These are phyloP conservation scores for Sericinus montela DNA, from an alignment of 2,888 invertebrate species.

Conservation along the genomic window DNA sequence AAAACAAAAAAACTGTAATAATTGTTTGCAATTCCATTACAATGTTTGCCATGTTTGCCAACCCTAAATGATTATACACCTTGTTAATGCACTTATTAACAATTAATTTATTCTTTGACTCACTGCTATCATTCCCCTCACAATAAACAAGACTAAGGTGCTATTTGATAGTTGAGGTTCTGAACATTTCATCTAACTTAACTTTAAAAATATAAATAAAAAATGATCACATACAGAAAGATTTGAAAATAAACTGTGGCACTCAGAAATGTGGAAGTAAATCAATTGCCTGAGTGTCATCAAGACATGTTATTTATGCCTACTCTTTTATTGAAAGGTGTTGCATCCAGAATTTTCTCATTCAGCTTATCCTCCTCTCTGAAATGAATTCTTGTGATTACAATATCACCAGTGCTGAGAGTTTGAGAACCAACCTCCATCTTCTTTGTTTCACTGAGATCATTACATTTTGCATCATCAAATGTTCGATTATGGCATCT, in stretches of 20 bases:
- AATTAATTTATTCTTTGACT: slow-evolving; percentile 62
- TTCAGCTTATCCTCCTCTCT: slow-evolving; percentile 71
- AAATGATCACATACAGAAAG: slow-evolving; percentile 61
- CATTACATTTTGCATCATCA: slow-evolving; percentile 60
- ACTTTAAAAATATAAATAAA: slow-evolving; percentile 49
- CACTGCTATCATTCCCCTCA: slow-evolving; percentile 50
- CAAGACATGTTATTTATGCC: slow-evolving; percentile 70
- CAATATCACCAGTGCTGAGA: slow-evolving; percentile 94
- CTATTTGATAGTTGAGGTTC: slow-evolving; percentile 29
- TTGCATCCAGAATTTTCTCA: slow-evolving; percentile 69
- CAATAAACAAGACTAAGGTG: slow-evolving; percentile 39
- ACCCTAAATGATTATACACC: slow-evolving; percentile 57
- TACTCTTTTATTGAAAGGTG: slow-evolving; percentile 59
- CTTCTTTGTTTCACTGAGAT: slow-evolving; percentile 69
- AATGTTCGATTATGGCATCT: slow-evolving; percentile 75
- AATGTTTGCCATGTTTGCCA: background rate
- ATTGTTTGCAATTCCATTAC: too few relatives aligned
- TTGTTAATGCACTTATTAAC: slow-evolving; percentile 62
- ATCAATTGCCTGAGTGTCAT: slow-evolving; percentile 47
- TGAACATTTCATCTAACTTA: slow-evolving; percentile 38
- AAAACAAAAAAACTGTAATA: too few relatives aligned
- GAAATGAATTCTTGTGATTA: slow-evolving; percentile 89
- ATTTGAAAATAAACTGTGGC: slow-evolving; percentile 62
- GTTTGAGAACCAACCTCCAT: slow-evolving; percentile 87
- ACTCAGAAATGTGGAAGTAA: slow-evolving; percentile 63